Conservation (phyloP, 1,140 invertebrate species). For the Lucilia sericata region DNA sequence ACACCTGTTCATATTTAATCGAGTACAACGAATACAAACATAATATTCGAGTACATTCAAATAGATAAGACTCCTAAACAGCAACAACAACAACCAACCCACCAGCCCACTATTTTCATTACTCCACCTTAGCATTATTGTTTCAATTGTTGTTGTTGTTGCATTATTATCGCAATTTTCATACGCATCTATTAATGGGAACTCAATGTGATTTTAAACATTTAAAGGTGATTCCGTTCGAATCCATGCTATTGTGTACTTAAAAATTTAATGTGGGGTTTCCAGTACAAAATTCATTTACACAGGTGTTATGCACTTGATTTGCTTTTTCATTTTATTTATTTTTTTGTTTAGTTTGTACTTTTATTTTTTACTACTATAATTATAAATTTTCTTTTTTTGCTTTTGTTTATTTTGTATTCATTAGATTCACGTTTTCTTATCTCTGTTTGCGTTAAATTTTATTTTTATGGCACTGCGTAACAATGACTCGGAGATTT, state of each 20-base stretch:
- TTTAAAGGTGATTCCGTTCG: background rate
- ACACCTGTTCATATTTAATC: conserved; percentile 16
- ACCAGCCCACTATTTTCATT: background rate
- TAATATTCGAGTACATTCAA: background rate
- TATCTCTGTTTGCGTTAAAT: no score
- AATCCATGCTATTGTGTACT: background rate
- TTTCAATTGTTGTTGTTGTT: background rate
- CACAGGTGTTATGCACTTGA: conserved; percentile 15
- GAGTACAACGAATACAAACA: background rate
- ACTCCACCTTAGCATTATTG: conserved; percentile 5
- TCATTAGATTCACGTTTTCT: no score
- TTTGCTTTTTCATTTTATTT: no score
- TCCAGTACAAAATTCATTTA: background rate
- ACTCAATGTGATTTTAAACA: background rate
- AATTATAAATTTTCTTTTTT: no score
- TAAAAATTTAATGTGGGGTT: background rate
- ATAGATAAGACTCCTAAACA: background rate
- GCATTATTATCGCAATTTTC: conserved; percentile 11
- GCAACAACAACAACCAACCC: background rate
- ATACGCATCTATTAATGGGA: background rate
- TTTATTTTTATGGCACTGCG: no score
- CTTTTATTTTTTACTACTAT: background rate
- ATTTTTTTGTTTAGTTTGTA: background rate
- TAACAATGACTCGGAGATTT: no score
- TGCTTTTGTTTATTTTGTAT: no score